phyloP scores from a whole-genome alignment of 2,797 vertebrate genomes.

The Remorina albescens region DNA sequence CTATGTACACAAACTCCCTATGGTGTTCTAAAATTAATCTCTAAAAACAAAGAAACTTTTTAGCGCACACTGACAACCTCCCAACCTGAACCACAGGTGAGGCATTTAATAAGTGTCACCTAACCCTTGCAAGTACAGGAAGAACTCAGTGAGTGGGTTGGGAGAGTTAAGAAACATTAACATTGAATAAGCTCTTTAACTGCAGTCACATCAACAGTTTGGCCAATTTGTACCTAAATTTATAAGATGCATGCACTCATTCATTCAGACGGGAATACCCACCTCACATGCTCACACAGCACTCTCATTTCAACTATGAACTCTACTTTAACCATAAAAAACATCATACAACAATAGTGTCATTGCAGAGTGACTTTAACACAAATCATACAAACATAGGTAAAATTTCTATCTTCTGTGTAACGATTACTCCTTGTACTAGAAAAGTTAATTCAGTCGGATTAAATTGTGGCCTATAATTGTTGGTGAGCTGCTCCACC shows the following conservation, averaged over 20 bases:
- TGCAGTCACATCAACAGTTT: constrained; percentile 11
- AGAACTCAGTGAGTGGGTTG: neutral
- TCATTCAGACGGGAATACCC: constrained; percentile 11
- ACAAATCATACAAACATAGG: neutral
- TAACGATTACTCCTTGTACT: neutral
- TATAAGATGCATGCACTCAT: neutral
- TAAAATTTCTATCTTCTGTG: neutral
- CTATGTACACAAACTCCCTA: constrained; percentile 30
- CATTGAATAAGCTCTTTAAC: constrained; percentile 38
- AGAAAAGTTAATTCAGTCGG: neutral
- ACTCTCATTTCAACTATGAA: neutral
- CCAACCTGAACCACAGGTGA: constrained; percentile 6
- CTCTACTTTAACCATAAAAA: neutral
- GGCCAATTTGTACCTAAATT: constrained; percentile 28
- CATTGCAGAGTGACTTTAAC: neutral
- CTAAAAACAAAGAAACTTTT: constrained; percentile 6
- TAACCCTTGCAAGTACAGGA: neutral
- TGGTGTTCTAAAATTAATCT: constrained; percentile 15
- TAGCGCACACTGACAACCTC: neutral
- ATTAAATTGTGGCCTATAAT: neutral
- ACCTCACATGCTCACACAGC: constrained; percentile 20
- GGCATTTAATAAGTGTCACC: constrained; percentile 11
- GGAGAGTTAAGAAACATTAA: constrained; percentile 1
- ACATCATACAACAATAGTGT: neutral
- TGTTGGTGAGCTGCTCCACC: neutral